Evolutionary conservation across 2,888 invertebrate species (phyloP), one percentile per base, ranked within the genome.

Genomic region (Cosmia trapezina): DNA sequence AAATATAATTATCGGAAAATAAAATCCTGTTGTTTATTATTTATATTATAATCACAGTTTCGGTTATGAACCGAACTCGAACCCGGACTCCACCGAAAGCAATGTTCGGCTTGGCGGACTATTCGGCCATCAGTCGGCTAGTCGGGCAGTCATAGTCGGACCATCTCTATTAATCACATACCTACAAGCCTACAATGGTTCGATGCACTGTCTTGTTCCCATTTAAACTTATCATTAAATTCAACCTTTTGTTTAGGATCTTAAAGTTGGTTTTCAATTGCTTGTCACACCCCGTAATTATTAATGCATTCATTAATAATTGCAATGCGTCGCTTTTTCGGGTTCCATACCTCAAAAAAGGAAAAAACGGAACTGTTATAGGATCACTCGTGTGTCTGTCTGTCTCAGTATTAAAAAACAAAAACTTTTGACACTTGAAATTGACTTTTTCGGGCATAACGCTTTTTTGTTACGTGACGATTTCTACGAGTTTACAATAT

Each of bases 231-330:
- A 41, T 11, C 22, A 19, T 19, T 4, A 71, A 66, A 57, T 43
- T 49, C 51, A 59, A 66, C 51, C 28, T 51, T 77, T 57, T 47
- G 14, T 17, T 2, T 7, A n/a, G 9, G 3, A 11, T 4, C 0
- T 6, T 47, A 17, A 53, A 41, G 62, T 43, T 12, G 22, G 14
- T 57, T 78, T 59, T 66, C 4, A 28, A n/a, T 59, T 66, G 12
- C 14, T 49, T 33, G 8, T 19, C 33, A 17, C 3, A 17, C 3
- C 45, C n/a, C 17, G 19, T 66, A 37, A 59, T 53, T 19, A 65
- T 47, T 70, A 66, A 78, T 70, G 61, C 2, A 71, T 66, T 12
- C n/a, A n/a, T n/a, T n/a, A n/a, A n/a, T n/a, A n/a, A n/a, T n/a
- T 19, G 43, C 57, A 70, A 59, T 43, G 33, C 41, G 7, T 47